These are phyloP conservation scores for Thunnus albacares DNA, from an alignment of 2,797 vertebrate species.

Conservation along the genomic window DNA sequence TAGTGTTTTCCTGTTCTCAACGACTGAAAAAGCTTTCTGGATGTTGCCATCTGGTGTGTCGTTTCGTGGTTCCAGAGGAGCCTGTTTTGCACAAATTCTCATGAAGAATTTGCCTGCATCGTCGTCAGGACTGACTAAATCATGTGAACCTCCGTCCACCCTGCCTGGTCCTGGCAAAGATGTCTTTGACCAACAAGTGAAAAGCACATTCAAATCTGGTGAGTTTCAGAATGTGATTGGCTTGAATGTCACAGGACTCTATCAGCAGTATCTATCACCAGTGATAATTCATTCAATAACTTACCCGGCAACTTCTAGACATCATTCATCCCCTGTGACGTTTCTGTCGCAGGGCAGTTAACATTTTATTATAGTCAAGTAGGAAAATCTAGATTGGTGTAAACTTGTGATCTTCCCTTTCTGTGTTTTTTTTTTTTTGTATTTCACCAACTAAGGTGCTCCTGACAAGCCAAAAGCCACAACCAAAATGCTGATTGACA, in stretches of 20 bases:
- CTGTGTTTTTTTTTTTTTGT: not conserved
- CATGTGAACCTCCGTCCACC: accelerated
- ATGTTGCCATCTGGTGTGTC: slow-evolving; percentile 67
- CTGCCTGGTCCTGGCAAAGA: not conserved
- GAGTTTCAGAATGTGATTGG: slow-evolving; percentile 5
- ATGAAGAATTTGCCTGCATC: slow-evolving; percentile 62
- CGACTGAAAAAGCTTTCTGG: not conserved
- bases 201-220: slow-evolving; percentile 29
- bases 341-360: not conserved
- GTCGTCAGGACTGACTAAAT: not conserved
- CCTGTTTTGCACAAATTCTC: slow-evolving; percentile 64
- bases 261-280: not conserved
- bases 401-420: not conserved
- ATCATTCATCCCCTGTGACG: not conserved
- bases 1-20: slow-evolving; percentile 22
- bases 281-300: not conserved
- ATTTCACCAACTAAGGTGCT: slow-evolving; percentile 40
- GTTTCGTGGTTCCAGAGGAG: slow-evolving; percentile 60
- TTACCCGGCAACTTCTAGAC: not conserved
- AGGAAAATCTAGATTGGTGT: not conserved
- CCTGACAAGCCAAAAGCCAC: slow-evolving; percentile 61
- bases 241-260: not conserved
- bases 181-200: not conserved
- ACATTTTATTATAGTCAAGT: not conserved
- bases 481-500: slow-evolving; percentile 81